A percentile compares a stretch with the other conserved stretches of the same genome.
Evolutionary conservation across 2,113 vertebrate species (phyloP).

Genomic region (Chauna torquata): DNA sequence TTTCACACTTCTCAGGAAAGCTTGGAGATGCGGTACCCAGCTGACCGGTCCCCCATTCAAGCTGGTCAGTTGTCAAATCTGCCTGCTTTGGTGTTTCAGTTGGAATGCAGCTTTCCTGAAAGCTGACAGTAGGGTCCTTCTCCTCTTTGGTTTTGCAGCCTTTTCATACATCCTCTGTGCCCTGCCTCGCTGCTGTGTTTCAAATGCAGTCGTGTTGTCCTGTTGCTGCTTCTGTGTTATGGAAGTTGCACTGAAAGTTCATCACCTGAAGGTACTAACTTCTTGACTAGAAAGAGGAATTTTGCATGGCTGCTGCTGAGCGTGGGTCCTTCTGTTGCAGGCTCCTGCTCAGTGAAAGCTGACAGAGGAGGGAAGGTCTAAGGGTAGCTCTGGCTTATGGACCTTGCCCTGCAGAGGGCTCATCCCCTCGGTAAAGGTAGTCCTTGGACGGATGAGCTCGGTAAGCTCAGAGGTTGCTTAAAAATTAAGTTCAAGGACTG

Average conservation of each 20-base stretch:
- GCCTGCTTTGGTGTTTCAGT: background rate
- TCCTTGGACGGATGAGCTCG: background rate
- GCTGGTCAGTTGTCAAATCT: background rate
- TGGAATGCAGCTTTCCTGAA: background rate
- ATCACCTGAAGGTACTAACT: background rate
- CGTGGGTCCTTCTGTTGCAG: background rate
- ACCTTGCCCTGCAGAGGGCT: background rate
- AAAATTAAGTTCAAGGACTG: too few species aligned
- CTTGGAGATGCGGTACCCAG: background rate
- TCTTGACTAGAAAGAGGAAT: background rate
- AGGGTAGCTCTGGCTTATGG: background rate
- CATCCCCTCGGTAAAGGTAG: fast-evolving
- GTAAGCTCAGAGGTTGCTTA: too few species aligned
- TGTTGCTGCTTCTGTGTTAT: fast-evolving
- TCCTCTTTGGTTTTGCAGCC: fast-evolving
- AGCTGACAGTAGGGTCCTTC: background rate
- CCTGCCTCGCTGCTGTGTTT: background rate
- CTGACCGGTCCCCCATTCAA: too few species aligned
- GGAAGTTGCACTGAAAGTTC: fast-evolving
- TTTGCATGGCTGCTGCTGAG: background rate
- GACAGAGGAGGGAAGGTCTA: background rate
- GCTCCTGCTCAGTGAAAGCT: background rate
- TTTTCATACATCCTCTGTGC: fast-evolving
- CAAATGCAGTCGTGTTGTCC: too few species aligned
- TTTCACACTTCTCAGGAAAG: too few species aligned